phyloP scores from a whole-genome alignment of 2,888 invertebrate genomes.

The Ceriagrion tenellum region DNA sequence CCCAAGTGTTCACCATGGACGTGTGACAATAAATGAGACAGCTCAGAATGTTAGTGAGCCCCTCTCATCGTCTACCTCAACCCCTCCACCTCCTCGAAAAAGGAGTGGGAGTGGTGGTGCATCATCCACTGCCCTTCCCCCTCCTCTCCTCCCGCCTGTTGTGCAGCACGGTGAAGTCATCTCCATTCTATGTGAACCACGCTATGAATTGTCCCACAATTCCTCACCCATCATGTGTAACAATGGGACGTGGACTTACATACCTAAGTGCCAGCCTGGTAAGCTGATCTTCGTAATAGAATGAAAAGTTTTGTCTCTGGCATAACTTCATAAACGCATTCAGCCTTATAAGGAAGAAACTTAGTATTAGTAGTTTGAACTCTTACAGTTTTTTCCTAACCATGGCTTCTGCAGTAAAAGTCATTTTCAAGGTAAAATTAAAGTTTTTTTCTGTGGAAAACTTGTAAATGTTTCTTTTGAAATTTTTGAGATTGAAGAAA shows the following conservation, averaged over 20 bases:
- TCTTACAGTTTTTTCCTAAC: no score
- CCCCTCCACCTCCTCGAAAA: slow-evolving; percentile 52
- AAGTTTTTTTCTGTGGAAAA: no score
- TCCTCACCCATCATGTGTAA: slow-evolving; percentile 90
- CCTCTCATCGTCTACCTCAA: slow-evolving; percentile 52
- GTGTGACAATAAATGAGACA: slow-evolving; percentile 77
- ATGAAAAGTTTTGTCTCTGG: no score
- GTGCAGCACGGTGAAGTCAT: slow-evolving; percentile 87
- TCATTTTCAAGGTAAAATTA: no score
- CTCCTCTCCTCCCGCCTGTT: slow-evolving; percentile 76
- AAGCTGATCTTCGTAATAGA: slow-evolving; percentile 68
- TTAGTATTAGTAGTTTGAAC: no score
- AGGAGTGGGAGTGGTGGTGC: slow-evolving; percentile 34
- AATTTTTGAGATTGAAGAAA: no score
- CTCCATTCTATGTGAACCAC: slow-evolving; percentile 88
- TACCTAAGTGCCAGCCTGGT: slow-evolving; percentile 92
- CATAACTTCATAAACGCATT: no score
- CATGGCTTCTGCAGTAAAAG: no score
- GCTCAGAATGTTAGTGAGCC: neutral
- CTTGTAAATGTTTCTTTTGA: no score
- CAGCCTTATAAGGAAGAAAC: no score
- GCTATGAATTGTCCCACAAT: slow-evolving; percentile 90
- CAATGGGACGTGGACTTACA: slow-evolving; percentile 97
- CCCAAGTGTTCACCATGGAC: slow-evolving; percentile 91
- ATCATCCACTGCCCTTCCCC: neutral